phyloP scores from a whole-genome alignment of 2,113 vertebrate genomes.

The Perca flavescens region DNA sequence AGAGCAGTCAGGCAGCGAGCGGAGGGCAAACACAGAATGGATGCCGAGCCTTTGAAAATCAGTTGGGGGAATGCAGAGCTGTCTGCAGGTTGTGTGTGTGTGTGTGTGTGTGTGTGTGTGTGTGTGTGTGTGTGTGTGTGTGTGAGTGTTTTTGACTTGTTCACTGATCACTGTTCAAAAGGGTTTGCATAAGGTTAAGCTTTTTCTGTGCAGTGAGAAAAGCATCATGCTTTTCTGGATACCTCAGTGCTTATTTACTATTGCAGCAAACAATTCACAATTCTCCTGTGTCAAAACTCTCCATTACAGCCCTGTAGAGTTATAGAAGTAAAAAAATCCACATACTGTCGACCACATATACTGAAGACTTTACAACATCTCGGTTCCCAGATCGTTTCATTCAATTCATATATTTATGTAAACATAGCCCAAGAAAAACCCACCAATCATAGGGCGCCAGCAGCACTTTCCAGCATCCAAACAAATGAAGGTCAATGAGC shows the following conservation, averaged over 20 bases:
- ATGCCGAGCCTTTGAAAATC: conserved; percentile 71
- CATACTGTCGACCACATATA: neutral
- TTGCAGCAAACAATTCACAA: neutral
- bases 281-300: conserved; percentile 2
- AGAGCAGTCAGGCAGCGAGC: conserved; percentile 53
- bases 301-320: neutral
- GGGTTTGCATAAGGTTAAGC: conserved; percentile 42
- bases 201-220: conserved; percentile 33
- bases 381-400: neutral
- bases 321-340: neutral
- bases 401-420: neutral
- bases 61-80: conserved; percentile 47
- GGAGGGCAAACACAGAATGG: conserved; percentile 55
- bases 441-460: neutral
- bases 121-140: neutral
- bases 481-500: neutral
- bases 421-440: neutral
- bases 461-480: neutral
- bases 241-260: neutral
- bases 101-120: neutral
- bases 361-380: neutral
- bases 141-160: conserved; percentile 37
- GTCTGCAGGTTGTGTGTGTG: conserved; percentile 29
- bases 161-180: conserved; percentile 55
- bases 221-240: conserved; percentile 21